Evolutionary conservation across 2,113 vertebrate genomes (phyloP), one percentile per base, ranked within the genome.

Genomic region (Marcusenius ussheri): DNA sequence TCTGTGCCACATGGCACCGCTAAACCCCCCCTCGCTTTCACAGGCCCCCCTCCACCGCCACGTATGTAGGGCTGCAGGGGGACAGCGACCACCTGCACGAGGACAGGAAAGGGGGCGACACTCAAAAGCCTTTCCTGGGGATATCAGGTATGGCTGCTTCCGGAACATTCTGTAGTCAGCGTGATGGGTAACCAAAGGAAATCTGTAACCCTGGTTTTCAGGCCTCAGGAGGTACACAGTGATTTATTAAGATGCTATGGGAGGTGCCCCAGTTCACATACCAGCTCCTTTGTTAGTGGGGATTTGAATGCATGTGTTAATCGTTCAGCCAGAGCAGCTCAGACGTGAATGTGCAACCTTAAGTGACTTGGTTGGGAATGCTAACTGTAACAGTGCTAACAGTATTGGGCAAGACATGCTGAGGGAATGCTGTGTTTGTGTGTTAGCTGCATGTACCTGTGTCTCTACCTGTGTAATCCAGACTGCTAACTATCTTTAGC

Each of bases 31-130:
- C 92, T 92, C 19, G 0, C 62, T 31, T 88, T 93, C 90, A 70
- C 94, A 99, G 98, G 90, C 97, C 98, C 91, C 97, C 98, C 46
- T 99, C 98, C 85, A 99, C 98, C 1, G 97, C 96, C 70, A 99
- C 93, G 89, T 97, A 97, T 83, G 95, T 99, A 77, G 96, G 97
- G 27, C 94, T 98, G 92, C 96, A 97, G 92, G 96, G 97, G 83
- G 98, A 99, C 91, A 93, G 95, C 39, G 98, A 99, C 89, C 96
- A 95, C 88, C 94, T 99, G 89, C 95, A 98, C 86, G 97, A 98
- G 94, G 97, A 98, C 88, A 96, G 98, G 90, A 97, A 95, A 91
- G 98, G 98, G 31, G 96, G 97, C 90, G 97, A 99, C 93, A 96
- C 96, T 0, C 95, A 97, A 90, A 97, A 97, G 95, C 93, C 95